Evolutionary conservation across 2,797 vertebrate genomes (phyloP).

Genomic region (Monodelphis domestica): DNA sequence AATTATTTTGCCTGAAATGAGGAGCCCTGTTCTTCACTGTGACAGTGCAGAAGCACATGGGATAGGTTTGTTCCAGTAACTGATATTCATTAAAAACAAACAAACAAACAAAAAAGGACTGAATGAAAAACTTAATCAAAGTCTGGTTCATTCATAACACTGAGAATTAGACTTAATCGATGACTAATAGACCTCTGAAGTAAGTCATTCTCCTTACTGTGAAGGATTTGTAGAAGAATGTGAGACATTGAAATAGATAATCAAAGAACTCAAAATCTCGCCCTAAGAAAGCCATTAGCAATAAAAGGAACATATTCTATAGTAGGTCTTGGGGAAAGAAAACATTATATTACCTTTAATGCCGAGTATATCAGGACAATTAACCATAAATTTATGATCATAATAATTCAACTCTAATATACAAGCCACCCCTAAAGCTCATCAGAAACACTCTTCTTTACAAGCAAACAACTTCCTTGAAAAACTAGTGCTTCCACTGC

Average conservation of each 20-base stretch:
- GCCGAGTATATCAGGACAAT: neutral
- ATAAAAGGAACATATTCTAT: neutral
- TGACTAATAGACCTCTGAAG: neutral
- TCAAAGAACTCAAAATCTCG: neutral
- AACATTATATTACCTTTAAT: neutral
- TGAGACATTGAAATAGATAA: neutral
- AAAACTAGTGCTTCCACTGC: conserved; percentile 9
- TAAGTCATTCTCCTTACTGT: neutral
- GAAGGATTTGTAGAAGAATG: neutral
- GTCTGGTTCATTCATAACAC: neutral
- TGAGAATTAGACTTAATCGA: neutral
- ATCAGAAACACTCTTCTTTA: neutral
- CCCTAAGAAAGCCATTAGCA: neutral
- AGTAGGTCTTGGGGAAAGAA: neutral
- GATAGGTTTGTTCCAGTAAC: neutral
- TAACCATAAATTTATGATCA: neutral
- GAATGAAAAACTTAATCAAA: neutral
- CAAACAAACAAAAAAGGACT: neutral
- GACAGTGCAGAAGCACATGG: neutral
- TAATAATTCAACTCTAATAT: neutral
- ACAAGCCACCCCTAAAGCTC: neutral
- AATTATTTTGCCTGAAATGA: neutral
- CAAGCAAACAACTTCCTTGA: neutral
- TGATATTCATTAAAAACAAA: neutral
- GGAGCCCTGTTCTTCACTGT: neutral